Percentiles rank a stretch among this genome's conserved stretches.
Evolutionary conservation across 2,888 invertebrate genomes (phyloP).

Genomic region (Argyra leucocephala): DNA sequence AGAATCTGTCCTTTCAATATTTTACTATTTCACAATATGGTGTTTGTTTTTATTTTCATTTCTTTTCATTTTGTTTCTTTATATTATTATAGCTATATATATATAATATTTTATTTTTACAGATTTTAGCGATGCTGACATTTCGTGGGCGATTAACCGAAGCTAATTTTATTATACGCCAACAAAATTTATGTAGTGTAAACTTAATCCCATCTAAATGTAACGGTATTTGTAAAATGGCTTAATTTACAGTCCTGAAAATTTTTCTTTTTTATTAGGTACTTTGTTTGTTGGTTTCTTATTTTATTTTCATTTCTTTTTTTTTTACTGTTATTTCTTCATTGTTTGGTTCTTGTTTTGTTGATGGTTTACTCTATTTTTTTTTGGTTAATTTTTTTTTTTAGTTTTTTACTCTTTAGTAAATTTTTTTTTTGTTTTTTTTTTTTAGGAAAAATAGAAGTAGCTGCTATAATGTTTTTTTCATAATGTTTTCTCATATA

Average conservation of each 20-base stretch:
- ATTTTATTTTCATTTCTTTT: neutral
- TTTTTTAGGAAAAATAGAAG: neutral
- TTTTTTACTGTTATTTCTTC: neutral
- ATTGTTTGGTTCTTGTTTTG: neutral
- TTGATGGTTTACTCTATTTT: neutral
- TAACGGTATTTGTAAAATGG: conserved; percentile 27
- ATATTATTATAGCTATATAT: too few relatives aligned
- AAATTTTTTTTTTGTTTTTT: too few relatives aligned
- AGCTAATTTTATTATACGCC: conserved; percentile 29
- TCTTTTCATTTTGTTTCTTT: neutral
- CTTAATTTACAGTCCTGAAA: conserved; percentile 6
- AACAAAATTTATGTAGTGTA: conserved; percentile 37
- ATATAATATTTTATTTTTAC: too few relatives aligned
- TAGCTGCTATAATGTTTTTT: neutral
- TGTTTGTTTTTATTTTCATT: neutral
- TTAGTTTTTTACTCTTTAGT: neutral
- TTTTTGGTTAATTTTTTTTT: neutral
- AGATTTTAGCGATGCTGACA: neutral
- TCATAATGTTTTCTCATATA: neutral
- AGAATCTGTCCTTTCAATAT: too few relatives aligned
- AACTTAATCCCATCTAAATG: conserved; percentile 35
- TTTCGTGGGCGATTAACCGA: conserved; percentile 9
- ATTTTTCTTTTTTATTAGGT: conserved; percentile 6
- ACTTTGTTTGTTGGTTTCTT: neutral
- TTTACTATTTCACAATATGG: neutral